phyloP scores from a whole-genome alignment of 2,888 invertebrate genomes.

The Spodoptera littoralis region DNA sequence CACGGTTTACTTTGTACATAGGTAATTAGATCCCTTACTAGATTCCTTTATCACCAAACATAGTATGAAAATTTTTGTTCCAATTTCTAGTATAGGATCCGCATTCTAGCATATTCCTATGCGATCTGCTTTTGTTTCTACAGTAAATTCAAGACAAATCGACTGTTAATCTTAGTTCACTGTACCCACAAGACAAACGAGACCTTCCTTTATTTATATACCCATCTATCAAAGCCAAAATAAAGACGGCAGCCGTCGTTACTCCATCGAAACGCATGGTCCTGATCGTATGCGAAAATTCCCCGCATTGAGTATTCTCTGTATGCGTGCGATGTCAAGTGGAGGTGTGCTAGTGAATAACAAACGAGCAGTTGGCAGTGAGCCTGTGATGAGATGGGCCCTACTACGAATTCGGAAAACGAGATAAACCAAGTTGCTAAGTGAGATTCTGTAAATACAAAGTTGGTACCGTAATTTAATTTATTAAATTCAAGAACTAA shows the following conservation, averaged over 20 bases:
- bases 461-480: slow-evolving; percentile 10
- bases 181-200: slow-evolving; percentile 46
- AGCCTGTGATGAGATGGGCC: slow-evolving; percentile 68
- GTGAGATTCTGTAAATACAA: slow-evolving; percentile 30
- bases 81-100: background rate
- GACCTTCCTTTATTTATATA: slow-evolving; percentile 46
- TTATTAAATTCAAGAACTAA: too few species aligned
- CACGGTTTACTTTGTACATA: slow-evolving; percentile 9
- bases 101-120: slow-evolving; percentile 21
- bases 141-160: slow-evolving; percentile 25
- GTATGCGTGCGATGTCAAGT: slow-evolving; percentile 79
- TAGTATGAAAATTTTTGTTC: background rate
- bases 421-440: slow-evolving; percentile 41
- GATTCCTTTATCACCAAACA: background rate
- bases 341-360: slow-evolving; percentile 79
- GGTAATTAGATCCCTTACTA: slow-evolving; percentile 16
- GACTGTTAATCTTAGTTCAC: slow-evolving; percentile 47
- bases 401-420: slow-evolving; percentile 57
- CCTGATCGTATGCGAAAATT: slow-evolving; percentile 77
- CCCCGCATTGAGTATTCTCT: slow-evolving; percentile 84
- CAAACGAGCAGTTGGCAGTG: slow-evolving; percentile 82
- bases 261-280: slow-evolving; percentile 43
- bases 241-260: slow-evolving; percentile 57
- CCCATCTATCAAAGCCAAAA: slow-evolving; percentile 56
- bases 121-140: slow-evolving; percentile 2